Evolutionary conservation across 2,888 invertebrate species (phyloP), one percentile per base, ranked within the genome.

Genomic region (Patella depressa): DNA sequence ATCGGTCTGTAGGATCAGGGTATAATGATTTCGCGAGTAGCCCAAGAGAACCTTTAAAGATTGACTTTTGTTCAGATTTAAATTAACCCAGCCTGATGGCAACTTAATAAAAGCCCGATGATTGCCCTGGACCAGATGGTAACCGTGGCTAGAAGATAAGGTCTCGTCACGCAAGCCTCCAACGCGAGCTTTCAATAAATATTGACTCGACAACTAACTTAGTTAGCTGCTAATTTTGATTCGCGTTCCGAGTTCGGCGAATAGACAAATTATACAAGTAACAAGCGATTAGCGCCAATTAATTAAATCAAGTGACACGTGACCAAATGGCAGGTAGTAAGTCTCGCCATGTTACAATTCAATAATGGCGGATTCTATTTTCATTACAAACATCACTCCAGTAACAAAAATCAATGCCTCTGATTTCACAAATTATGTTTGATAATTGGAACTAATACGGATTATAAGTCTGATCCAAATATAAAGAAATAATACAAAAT

Each of bases 161-260:
- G 19, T 65, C 19, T 65, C 65, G 65, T 65, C 65, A 65, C 65
- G 65, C 65, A 24, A 65, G 65, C 19, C 11, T 24, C 24, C 65
- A 24, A 24, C 11, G 19, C 19, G 65, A 65, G 24, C 24, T 65
- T 24, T 19, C 65, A 15, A 24, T 24, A 65, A 65, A 65, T 65
- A 65, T 65, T 65, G 65, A 65, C 65, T 65, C 65, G 24, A 24
- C 65, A 24, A 65, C 65, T 65, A 65, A 65, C 65, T 65, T 65
- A 65, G 65, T 65, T 65, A 65, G 65, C 65, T 65, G 19, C 65
- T 65, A 65, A 65, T 65, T 65, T 12, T 15, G 14, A 65, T 24
- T 65, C 65, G 19, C 65, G 24, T 65, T 65, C 65, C 24, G 24
- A 65, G 24, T 65, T 65, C 65, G 19, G 19, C 65, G 19, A 65